Percentiles rank a stretch among this genome's conserved stretches.
phyloP scores from a whole-genome alignment of 2,888 invertebrate genomes.

The Melanargia galathea region DNA sequence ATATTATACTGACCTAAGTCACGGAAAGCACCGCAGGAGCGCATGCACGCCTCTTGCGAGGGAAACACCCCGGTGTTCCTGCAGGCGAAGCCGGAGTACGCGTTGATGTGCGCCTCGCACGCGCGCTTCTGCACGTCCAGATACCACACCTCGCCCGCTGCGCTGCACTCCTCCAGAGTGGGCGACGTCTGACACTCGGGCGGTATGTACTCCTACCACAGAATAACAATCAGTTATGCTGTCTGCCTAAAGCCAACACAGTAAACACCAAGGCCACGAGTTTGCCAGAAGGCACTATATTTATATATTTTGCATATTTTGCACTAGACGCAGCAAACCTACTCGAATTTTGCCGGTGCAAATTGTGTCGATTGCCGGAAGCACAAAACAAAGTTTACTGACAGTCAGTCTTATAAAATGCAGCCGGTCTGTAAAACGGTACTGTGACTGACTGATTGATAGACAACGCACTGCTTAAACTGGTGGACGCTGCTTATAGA shows the following conservation, averaged over 20 bases:
- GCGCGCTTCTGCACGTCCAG: slow-evolving; percentile 67
- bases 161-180: slow-evolving; percentile 52
- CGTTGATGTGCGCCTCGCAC: slow-evolving; percentile 55
- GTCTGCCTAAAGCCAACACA: background rate
- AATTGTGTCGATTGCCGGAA: no score
- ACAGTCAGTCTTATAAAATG: no score
- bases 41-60: slow-evolving; percentile 88
- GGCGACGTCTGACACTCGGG: slow-evolving; percentile 50
- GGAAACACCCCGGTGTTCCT: slow-evolving; percentile 79
- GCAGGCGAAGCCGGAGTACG: slow-evolving; percentile 81
- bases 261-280: background rate
- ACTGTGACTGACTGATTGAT: no score
- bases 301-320: no score
- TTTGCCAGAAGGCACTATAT: no score
- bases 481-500: no score
- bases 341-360: no score
- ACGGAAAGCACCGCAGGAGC: slow-evolving; percentile 87
- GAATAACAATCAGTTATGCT: background rate
- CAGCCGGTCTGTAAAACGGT: no score
- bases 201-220: slow-evolving; percentile 45
- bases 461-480: no score
- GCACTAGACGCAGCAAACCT: no score
- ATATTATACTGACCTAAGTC: slow-evolving; percentile 82
- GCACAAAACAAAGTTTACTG: no score
- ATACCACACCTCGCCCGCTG: slow-evolving; percentile 59